These are phyloP conservation scores for Suricata suricatta DNA, from an alignment of 2,113 vertebrate species.

Conservation along the genomic window DNA sequence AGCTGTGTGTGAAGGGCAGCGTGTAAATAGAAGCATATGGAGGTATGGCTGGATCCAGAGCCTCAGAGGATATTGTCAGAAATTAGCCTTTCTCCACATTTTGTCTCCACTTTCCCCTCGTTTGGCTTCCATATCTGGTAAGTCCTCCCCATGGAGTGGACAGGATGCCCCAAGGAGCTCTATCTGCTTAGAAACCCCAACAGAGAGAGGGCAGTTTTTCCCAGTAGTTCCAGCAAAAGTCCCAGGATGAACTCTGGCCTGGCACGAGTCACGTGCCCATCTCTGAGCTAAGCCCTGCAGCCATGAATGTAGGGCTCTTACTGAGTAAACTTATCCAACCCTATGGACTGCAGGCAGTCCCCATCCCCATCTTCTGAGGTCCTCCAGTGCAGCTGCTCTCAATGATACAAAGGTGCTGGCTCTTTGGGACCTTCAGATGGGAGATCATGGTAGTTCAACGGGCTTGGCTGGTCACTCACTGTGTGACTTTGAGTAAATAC, in stretches of 20 bases:
- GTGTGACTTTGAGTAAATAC: background rate
- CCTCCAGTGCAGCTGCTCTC: background rate
- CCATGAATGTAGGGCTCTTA: background rate
- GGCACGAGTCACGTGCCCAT: background rate
- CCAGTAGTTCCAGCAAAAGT: background rate
- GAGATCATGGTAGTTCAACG: background rate
- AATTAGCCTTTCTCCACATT: background rate
- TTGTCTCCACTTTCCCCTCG: background rate
- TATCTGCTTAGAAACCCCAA: background rate
- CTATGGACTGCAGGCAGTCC: background rate
- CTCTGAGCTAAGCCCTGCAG: background rate
- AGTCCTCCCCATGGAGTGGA: background rate
- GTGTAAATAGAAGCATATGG: background rate
- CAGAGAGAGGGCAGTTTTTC: background rate
- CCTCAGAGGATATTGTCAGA: background rate
- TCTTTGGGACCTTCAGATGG: background rate
- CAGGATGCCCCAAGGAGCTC: background rate
- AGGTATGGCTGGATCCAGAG: background rate
- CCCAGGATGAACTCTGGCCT: background rate
- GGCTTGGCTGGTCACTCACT: background rate
- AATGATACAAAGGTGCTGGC: background rate
- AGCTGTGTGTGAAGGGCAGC: background rate
- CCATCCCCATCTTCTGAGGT: background rate
- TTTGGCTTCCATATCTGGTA: background rate
- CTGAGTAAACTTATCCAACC: background rate